These are phyloP conservation scores for Cladorhizidae sp. DNA, from an alignment of 37 sponge, comb jelly and placozoan species.

Conservation along the genomic window DNA sequence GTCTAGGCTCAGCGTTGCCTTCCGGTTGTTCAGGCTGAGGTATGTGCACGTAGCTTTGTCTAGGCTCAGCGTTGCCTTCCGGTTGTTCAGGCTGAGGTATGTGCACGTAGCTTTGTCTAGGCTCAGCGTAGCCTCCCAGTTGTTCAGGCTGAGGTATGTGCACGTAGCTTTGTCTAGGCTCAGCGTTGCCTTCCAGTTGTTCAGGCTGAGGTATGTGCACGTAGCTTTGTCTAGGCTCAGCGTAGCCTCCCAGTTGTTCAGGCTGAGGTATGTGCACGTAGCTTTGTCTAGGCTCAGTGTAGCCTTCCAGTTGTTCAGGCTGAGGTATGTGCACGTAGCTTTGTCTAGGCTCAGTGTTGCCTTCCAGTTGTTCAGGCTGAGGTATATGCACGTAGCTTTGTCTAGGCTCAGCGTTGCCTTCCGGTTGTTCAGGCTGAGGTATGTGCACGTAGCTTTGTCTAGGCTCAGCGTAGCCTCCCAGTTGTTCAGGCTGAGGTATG, in stretches of 20 bases:
- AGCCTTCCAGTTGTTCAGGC: conserved; percentile 86
- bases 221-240: conserved; percentile 61
- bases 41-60: conserved; percentile 41
- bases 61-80: conserved; percentile 78
- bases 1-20: conserved; percentile 76
- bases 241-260: conserved; percentile 82
- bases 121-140: conserved; percentile 84
- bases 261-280: conserved; percentile 72
- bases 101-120: conserved; percentile 39
- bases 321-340: conserved; percentile 50
- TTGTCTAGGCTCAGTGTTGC: conserved; percentile 82
- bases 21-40: conserved; percentile 86
- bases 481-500: conserved; percentile 83
- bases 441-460: conserved; percentile 29
- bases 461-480: conserved; percentile 81
- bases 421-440: conserved; percentile 88
- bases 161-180: conserved; percentile 56
- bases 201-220: conserved; percentile 71
- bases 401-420: conserved; percentile 77
- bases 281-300: conserved; percentile 66
- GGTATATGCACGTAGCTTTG: conserved; percentile 47
- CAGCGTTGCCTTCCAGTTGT: conserved; percentile 82
- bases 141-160: conserved; percentile 77
- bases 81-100: conserved; percentile 85
- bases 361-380: conserved; percentile 84